Conservation (phyloP, 1,140 invertebrate species). For the Hycleus phaleratus region DNA sequence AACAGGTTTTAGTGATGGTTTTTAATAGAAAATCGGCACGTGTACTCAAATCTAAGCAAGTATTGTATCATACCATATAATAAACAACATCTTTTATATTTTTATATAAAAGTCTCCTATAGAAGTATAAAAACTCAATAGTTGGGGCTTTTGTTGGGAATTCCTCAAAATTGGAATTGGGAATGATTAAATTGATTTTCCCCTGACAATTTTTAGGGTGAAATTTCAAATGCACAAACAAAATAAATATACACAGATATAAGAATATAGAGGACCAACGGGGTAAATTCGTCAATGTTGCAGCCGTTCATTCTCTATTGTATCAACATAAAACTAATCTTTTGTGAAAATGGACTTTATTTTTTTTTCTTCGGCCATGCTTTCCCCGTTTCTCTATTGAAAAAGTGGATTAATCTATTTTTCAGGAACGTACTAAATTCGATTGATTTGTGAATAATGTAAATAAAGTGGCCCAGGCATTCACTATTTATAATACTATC, state of each 20-base stretch:
- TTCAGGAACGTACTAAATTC: neutral
- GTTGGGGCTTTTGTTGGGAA: constrained; percentile 26
- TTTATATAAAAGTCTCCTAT: constrained; percentile 10
- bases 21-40: constrained; percentile 33
- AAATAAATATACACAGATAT: constrained; percentile 18
- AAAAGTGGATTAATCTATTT: constrained; percentile 6
- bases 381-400: neutral
- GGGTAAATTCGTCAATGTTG: constrained; percentile 20
- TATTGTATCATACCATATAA: no score
- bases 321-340: no score
- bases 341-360: no score
- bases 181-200: constrained; percentile 30
- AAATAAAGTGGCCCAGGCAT: constrained; percentile 2
- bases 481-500: neutral
- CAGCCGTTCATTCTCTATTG: constrained; percentile 3
- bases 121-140: neutral
- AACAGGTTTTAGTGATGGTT: constrained; percentile 28
- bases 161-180: constrained; percentile 26
- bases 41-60: constrained; percentile 1
- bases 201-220: constrained; percentile 19
- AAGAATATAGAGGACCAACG: constrained; percentile 21
- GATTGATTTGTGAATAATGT: neutral
- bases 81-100: constrained; percentile 17
- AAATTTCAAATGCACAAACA: constrained; percentile 30
- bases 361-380: no score